Conservation (phyloP, 2,888 invertebrate genomes). For the Antitype chi region DNA sequence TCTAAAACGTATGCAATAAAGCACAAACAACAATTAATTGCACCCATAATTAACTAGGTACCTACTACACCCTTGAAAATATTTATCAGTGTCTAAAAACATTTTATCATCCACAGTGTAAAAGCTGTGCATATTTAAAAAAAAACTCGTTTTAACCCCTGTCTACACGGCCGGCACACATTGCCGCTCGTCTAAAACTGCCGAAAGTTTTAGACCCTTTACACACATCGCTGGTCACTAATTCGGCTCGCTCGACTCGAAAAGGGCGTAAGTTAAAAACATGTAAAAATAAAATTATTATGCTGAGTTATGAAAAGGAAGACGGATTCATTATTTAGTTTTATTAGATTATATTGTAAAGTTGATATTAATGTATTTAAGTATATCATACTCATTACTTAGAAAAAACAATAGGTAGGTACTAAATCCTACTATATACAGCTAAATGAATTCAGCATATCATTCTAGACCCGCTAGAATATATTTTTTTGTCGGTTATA, state of each 20-base stretch:
- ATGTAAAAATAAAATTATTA: slow-evolving; percentile 50
- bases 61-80: slow-evolving; percentile 2
- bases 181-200: slow-evolving; percentile 77
- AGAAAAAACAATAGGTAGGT: background rate
- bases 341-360: background rate
- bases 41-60: slow-evolving; percentile 8
- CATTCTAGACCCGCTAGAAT: no score
- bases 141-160: slow-evolving; percentile 81
- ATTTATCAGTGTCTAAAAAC: slow-evolving; percentile 29
- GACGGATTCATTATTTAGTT: background rate
- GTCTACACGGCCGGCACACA: slow-evolving; percentile 69
- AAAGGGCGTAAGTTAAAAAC: slow-evolving; percentile 78
- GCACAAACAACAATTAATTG: slow-evolving; percentile 8
- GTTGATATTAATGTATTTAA: background rate
- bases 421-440: no score
- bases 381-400: background rate
- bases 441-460: no score
- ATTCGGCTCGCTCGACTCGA: slow-evolving; percentile 77
- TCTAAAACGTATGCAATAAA: background rate
- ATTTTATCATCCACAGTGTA: slow-evolving; percentile 44
- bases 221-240: slow-evolving; percentile 87
- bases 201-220: slow-evolving; percentile 87
- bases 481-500: no score
- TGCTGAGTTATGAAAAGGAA: background rate
- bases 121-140: slow-evolving; percentile 72